These are phyloP conservation scores for Daptonema setosum DNA, from an alignment of 2,888 invertebrate genomes.

Conservation along the genomic window DNA sequence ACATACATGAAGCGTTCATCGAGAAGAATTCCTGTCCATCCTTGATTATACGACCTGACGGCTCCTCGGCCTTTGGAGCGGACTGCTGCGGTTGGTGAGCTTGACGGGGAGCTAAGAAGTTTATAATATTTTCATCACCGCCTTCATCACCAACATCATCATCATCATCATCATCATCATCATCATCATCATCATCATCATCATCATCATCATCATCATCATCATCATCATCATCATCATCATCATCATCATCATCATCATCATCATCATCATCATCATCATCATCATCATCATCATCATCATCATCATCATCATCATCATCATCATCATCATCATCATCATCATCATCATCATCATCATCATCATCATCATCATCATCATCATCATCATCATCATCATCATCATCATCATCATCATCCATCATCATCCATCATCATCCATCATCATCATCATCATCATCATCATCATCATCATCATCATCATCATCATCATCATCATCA, in stretches of 20 bases:
- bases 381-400: background rate
- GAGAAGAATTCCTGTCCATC: too few species aligned
- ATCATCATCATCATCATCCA: too few species aligned
- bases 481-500: too few species aligned
- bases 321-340: background rate
- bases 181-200: constrained; percentile 7
- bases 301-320: background rate
- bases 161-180: constrained; percentile 7
- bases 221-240: background rate
- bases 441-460: too few species aligned
- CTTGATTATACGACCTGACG: too few species aligned
- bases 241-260: constrained; percentile 6
- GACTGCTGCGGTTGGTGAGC: too few species aligned
- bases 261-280: background rate
- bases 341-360: background rate
- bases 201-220: constrained; percentile 6
- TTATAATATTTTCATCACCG: constrained; percentile 6
- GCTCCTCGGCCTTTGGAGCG: too few species aligned
- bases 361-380: background rate
- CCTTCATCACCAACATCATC: constrained; percentile 8
- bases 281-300: constrained; percentile 4
- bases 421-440: too few species aligned
- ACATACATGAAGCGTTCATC: too few species aligned
- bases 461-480: too few species aligned
- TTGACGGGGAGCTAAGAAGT: too few species aligned